phyloP scores from a whole-genome alignment of 2,113 vertebrate species.

The Spheniscus mendiculus region DNA sequence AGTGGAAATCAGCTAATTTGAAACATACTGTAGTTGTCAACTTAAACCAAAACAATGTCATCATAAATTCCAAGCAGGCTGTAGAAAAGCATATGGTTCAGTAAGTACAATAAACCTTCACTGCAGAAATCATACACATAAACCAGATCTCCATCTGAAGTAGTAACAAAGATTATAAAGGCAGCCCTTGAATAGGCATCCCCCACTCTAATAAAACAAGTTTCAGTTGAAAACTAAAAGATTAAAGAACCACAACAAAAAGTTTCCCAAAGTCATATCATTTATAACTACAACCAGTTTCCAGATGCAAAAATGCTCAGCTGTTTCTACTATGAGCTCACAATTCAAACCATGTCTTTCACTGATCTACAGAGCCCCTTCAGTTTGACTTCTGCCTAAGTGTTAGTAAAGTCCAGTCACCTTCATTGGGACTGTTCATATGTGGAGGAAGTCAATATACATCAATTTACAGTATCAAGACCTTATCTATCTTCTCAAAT shows the following conservation, averaged over 20 bases:
- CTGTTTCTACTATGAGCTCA: background rate
- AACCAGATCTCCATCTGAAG: conserved; percentile 70
- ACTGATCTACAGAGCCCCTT: background rate
- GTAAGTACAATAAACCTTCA: conserved; percentile 64
- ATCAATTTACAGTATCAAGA: background rate
- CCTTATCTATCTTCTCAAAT: background rate
- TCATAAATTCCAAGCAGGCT: conserved; percentile 63
- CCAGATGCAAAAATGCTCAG: conserved; percentile 44
- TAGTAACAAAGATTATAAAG: conserved; percentile 65
- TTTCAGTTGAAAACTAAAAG: conserved; percentile 70
- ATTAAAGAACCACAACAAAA: conserved; percentile 72
- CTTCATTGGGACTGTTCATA: background rate
- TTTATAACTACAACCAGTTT: conserved; percentile 43
- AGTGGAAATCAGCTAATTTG: conserved; percentile 67
- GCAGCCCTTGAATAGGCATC: conserved; percentile 63
- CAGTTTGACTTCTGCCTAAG: background rate
- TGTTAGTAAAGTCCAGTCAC: background rate
- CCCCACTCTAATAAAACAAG: conserved; percentile 76
- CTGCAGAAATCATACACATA: conserved; percentile 43
- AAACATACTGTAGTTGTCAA: conserved; percentile 69
- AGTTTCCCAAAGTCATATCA: conserved; percentile 34
- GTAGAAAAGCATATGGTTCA: conserved; percentile 65
- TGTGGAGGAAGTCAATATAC: background rate
- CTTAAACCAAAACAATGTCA: conserved; percentile 71
- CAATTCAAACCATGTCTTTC: background rate